phyloP scores from a whole-genome alignment of 2,888 invertebrate species.

The Dromius quadrimaculatus region DNA sequence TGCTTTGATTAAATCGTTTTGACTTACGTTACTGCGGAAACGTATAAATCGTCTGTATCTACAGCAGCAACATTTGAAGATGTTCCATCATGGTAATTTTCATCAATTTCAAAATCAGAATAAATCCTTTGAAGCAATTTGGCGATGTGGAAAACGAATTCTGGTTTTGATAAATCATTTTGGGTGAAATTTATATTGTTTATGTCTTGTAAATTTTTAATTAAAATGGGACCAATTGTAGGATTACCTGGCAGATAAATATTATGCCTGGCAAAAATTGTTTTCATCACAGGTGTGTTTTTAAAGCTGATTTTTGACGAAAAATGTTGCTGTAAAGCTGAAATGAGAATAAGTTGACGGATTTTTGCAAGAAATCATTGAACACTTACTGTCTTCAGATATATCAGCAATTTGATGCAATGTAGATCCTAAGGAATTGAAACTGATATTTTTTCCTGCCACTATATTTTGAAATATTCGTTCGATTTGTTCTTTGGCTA shows the following conservation, averaged over 20 bases:
- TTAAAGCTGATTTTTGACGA: constrained; percentile 58
- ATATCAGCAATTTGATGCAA: constrained; percentile 69
- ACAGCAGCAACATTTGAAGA: constrained; percentile 75
- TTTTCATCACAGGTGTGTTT: constrained; percentile 58
- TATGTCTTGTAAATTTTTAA: constrained; percentile 60
- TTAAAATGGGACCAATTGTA: constrained; percentile 61
- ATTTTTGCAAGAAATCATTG: neutral
- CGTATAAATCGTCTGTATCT: constrained; percentile 76
- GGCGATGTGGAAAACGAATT: constrained; percentile 60
- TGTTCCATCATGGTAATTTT: constrained; percentile 64
- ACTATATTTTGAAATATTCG: constrained; percentile 66
- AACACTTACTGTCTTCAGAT: constrained; percentile 61
- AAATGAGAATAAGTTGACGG: constrained; percentile 48
- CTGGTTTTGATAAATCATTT: constrained; percentile 56
- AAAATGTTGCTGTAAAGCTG: constrained; percentile 64
- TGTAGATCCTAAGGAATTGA: constrained; percentile 69
- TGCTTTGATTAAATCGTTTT: neutral
- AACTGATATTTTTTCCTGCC: constrained; percentile 66
- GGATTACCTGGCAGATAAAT: constrained; percentile 62
- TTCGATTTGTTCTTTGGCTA: constrained; percentile 63
- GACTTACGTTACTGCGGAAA: constrained; percentile 76
- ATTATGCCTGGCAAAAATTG: constrained; percentile 61
- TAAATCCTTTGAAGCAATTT: constrained; percentile 61
- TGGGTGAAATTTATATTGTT: constrained; percentile 60
- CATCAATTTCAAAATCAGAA: constrained; percentile 58